Conservation (phyloP, 2,797 vertebrate species). For the Tapera naevia region DNA sequence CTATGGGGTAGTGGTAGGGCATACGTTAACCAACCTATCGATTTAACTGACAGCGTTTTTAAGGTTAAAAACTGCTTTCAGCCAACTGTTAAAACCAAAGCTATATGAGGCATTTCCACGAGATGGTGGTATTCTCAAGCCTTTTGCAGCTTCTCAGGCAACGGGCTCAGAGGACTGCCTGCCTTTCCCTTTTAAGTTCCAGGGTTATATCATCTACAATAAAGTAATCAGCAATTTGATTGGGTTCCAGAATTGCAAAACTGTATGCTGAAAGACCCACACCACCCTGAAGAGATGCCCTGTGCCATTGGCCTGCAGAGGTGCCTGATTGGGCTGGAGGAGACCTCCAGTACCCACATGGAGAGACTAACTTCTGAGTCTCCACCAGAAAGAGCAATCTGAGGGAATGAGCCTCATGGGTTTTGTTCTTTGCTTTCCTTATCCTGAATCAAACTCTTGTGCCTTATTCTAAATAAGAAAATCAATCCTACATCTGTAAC, state of each 20-base stretch:
- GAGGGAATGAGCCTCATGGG: neutral
- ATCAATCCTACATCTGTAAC: neutral
- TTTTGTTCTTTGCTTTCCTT: neutral
- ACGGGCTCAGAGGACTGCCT: accelerated
- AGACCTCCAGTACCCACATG: accelerated
- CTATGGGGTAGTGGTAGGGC: neutral
- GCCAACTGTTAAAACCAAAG: neutral
- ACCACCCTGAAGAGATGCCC: neutral
- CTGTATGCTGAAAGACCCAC: neutral
- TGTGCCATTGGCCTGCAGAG: neutral
- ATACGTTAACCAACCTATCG: accelerated
- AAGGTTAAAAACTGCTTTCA: accelerated
- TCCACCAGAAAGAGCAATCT: neutral
- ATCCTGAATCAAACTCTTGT: neutral
- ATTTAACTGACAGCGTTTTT: neutral
- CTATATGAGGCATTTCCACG: neutral
- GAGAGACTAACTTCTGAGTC: neutral
- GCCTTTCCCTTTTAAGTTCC: neutral
- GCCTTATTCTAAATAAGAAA: neutral
- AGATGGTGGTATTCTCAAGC: conserved; percentile 58
- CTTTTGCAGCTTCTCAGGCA: neutral
- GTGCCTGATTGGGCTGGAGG: neutral
- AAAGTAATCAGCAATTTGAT: neutral
- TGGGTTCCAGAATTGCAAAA: neutral
- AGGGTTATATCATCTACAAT: neutral